Conservation (phyloP, 2,797 vertebrate species). For the Carcharodon carcharias region DNA sequence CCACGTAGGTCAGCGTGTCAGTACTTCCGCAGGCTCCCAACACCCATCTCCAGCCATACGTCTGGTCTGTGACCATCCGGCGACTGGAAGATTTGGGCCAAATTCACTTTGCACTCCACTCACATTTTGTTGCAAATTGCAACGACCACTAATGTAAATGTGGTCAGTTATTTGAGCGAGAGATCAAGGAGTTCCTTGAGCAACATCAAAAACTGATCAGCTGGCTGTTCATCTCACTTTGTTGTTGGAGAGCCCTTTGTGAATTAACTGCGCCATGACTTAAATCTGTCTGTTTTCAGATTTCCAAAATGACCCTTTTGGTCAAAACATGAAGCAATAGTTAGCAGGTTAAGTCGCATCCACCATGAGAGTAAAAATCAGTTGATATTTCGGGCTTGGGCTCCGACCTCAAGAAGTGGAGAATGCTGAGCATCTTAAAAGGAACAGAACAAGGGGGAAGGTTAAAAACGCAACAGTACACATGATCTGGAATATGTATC, state of each 20-base stretch:
- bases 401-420: not conserved
- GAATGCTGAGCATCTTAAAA: not conserved
- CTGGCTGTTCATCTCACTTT: too few relatives aligned
- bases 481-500: too few relatives aligned
- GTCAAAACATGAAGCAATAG: not conserved
- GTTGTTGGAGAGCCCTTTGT: too few relatives aligned
- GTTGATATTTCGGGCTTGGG: not conserved
- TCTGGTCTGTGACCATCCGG: too few relatives aligned
- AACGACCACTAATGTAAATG: too few relatives aligned
- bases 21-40: too few relatives aligned
- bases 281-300: not conserved
- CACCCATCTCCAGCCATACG: too few relatives aligned
- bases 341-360: not conserved
- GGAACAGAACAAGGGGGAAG: not conserved
- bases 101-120: not conserved
- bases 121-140: not conserved
- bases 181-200: not conserved
- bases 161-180: not conserved
- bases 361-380: too few relatives aligned
- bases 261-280: not conserved
- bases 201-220: not conserved
- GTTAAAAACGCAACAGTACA: not conserved
- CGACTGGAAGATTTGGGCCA: too few relatives aligned
- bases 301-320: not conserved
- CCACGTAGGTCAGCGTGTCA: too few relatives aligned